These are phyloP conservation scores for Leptoclinus maculatus DNA, from an alignment of 2,797 vertebrate genomes.

Conservation along the genomic window DNA sequence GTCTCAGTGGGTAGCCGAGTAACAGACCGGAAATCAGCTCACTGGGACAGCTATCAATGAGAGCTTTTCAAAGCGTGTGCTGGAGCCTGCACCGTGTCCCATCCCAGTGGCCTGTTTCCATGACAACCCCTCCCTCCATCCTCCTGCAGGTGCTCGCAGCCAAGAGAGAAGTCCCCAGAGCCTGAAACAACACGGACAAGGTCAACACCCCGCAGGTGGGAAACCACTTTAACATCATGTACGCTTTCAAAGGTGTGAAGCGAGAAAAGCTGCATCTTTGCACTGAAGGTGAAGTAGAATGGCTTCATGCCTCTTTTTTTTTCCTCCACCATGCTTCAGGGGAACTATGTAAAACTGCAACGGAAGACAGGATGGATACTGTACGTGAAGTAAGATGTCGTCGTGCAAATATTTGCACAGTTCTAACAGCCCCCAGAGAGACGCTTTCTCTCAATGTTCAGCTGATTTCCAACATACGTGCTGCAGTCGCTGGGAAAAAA, in stretches of 20 bases:
- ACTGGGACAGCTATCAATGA: slow-evolving; percentile 74
- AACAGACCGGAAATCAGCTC: slow-evolving; percentile 66
- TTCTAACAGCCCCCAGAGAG: slow-evolving; percentile 10
- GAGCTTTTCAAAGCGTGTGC: slow-evolving; percentile 70
- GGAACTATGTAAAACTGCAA: slow-evolving; percentile 4
- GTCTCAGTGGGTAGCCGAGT: slow-evolving; percentile 54
- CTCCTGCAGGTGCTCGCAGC: slow-evolving; percentile 76
- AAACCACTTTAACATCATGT: slow-evolving; percentile 69
- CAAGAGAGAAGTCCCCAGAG: slow-evolving; percentile 71
- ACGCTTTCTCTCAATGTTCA: slow-evolving; percentile 51
- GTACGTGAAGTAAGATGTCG: slow-evolving; percentile 4
- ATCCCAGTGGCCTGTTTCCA: slow-evolving; percentile 80
- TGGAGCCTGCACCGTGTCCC: slow-evolving; percentile 63
- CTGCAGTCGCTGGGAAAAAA: slow-evolving; percentile 39
- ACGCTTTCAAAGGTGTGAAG: slow-evolving; percentile 59
- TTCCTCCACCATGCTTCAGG: neutral
- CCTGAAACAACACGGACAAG: slow-evolving; percentile 82
- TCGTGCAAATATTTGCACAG: slow-evolving; percentile 9
- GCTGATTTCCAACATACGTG: slow-evolving; percentile 30
- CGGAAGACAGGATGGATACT: neutral
- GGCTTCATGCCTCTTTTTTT: neutral
- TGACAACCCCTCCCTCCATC: slow-evolving; percentile 78
- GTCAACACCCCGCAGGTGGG: slow-evolving; percentile 79
- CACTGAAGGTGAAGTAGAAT: slow-evolving; percentile 36
- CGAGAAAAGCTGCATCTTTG: slow-evolving; percentile 40